Evolutionary conservation across 2,888 invertebrate genomes (phyloP), one percentile per base, ranked within the genome.

Genomic region (Eudasyphora cyanicolor): DNA sequence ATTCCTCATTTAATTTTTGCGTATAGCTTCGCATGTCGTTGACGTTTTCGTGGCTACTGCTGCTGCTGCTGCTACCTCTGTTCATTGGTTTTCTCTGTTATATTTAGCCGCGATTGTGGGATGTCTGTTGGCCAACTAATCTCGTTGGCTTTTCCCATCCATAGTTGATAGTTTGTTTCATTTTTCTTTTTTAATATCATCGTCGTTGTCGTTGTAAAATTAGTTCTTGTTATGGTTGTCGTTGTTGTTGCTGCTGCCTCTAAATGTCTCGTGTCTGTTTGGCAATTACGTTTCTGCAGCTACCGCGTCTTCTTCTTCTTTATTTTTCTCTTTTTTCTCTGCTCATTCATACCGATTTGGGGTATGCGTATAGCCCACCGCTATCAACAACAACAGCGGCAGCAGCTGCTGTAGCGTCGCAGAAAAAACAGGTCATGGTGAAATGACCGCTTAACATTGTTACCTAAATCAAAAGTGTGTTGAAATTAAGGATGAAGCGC

Each of bases 391-490:
- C 57, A 27, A 24, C 57, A 57, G 27, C 27, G 49, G 45, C 12
- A 45, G 12, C 35, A 35, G 54, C 54, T 12, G 54, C 19, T 12
- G 24, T 12, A 57, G 24, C 38, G 19, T 21, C 19, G 32, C 64
- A 67, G 24, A 60, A 67, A 51, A 83, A 84, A 84, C 84, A 78
- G 84, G 84, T 84, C 84, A 84, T 84, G 84, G 84, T 79, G 84
- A 84, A 84, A 84, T 84, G 84, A 84, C 84, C 84, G 84, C 84
- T 81, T 84, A 84, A 81, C 84, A 81, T 81, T 84, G 78, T 84
- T 84, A 84, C 84, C 84, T 84, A 84, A 79, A 81, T 67, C 24
- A 67, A 67, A 67, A 67, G 67, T 67, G 67, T 67, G 67, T 67
- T 67, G 67, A 67, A 67, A 67, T 67, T 67, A 67, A 67, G 67